A percentile compares a stretch with the other conserved stretches of the same genome.
Evolutionary conservation across 2,113 vertebrate species (phyloP).

Genomic region (Eretmochelys imbricata): DNA sequence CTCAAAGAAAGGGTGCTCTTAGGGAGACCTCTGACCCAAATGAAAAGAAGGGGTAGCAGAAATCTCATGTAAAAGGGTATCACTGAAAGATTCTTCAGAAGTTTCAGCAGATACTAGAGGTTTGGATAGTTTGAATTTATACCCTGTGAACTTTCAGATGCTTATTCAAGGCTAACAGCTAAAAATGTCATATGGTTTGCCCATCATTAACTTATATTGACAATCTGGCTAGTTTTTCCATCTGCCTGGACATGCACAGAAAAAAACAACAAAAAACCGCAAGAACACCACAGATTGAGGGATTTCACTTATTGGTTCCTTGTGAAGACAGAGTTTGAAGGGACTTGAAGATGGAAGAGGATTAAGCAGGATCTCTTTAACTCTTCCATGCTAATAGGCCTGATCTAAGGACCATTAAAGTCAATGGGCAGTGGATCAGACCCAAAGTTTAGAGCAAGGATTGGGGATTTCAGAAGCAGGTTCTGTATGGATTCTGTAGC

Average conservation of each 20-base stretch:
- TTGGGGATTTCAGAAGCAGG: constrained; percentile 4
- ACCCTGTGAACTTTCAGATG: background rate
- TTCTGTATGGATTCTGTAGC: background rate
- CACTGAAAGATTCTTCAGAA: background rate
- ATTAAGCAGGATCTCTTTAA: background rate
- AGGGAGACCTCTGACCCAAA: background rate
- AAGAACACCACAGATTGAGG: background rate
- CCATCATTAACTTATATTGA: background rate
- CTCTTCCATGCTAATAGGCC: background rate
- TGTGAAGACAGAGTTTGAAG: background rate
- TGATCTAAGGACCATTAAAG: background rate
- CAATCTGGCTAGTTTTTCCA: background rate
- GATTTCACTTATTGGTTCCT: background rate
- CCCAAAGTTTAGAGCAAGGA: background rate
- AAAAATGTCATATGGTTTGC: background rate
- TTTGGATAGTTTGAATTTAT: background rate
- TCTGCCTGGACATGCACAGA: background rate
- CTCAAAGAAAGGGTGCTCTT: background rate
- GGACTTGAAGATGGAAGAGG: background rate
- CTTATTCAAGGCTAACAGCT: background rate
- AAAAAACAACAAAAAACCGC: background rate
- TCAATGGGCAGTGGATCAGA: background rate
- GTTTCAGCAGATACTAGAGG: background rate
- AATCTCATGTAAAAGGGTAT: background rate
- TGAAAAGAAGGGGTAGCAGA: background rate